These are phyloP conservation scores for Brotogeris chrysoptera DNA, from an alignment of 2,797 vertebrate species.

Conservation along the genomic window DNA sequence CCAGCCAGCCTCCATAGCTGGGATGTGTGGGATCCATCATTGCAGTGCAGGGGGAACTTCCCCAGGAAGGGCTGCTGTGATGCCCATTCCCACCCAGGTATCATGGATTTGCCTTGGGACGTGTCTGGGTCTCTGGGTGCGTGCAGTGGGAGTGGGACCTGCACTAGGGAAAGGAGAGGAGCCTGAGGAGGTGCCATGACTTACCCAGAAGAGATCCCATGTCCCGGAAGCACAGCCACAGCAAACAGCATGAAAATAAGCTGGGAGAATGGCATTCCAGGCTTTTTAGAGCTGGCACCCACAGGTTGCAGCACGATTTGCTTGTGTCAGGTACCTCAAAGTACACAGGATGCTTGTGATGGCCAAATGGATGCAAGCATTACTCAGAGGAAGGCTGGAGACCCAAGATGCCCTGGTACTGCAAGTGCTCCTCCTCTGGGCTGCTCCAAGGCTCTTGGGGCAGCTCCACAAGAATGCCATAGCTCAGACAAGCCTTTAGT, in stretches of 20 bases:
- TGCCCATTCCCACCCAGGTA: rapidly evolving
- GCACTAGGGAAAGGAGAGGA: neutral
- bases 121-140: rapidly evolving
- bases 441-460: neutral
- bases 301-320: neutral
- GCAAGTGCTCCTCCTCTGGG: neutral
- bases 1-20: no score
- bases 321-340: rapidly evolving
- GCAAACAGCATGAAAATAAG: neutral
- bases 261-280: neutral
- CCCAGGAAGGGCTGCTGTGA: no score
- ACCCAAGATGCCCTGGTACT: no score
- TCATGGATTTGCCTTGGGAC: rapidly evolving
- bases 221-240: rapidly evolving
- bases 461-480: neutral
- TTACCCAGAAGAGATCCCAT: rapidly evolving
- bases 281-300: neutral
- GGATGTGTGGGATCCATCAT: rapidly evolving
- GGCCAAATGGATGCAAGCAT: neutral
- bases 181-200: rapidly evolving
- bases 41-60: rapidly evolving
- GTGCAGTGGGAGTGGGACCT: rapidly evolving
- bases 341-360: rapidly evolving
- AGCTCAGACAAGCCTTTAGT: neutral
- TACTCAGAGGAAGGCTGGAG: neutral